Evolutionary conservation across 2,113 vertebrate genomes (phyloP).

Genomic region (Pterocles orientalis): DNA sequence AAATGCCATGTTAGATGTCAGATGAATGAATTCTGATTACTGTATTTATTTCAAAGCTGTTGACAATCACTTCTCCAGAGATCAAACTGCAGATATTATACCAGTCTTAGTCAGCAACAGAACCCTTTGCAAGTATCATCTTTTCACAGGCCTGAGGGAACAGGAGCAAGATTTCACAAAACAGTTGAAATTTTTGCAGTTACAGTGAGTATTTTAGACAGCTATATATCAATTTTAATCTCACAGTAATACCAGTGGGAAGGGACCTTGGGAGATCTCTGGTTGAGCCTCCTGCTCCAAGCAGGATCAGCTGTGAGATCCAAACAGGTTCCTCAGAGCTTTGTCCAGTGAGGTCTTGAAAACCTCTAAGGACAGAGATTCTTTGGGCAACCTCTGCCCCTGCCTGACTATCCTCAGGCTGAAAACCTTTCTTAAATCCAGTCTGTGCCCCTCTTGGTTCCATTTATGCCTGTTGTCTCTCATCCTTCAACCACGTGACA

Average conservation of each 20-base stretch:
- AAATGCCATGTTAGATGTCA: not conserved
- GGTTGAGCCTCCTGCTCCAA: not conserved
- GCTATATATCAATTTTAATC: not conserved
- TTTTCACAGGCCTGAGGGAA: not conserved
- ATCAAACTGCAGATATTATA: not conserved
- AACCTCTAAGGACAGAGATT: not conserved
- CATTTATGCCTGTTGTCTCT: not conserved
- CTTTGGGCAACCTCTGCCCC: not conserved
- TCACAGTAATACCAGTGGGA: not conserved
- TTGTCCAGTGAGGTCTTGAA: not conserved
- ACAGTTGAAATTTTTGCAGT: not conserved
- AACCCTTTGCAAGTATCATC: not conserved
- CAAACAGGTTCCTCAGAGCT: fast-evolving
- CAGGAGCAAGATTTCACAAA: not conserved
- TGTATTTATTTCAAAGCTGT: conserved; percentile 21
- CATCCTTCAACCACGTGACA: not conserved
- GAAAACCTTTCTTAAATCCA: not conserved
- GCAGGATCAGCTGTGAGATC: not conserved
- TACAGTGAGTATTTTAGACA: not conserved
- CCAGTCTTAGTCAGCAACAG: not conserved
- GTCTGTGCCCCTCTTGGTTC: not conserved
- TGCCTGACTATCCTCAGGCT: not conserved
- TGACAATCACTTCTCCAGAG: not conserved
- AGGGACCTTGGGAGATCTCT: not conserved
- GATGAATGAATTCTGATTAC: conserved; percentile 51